Conservation (phyloP, 2,113 vertebrate genomes). For the Paramisgurnus dabryanus region DNA sequence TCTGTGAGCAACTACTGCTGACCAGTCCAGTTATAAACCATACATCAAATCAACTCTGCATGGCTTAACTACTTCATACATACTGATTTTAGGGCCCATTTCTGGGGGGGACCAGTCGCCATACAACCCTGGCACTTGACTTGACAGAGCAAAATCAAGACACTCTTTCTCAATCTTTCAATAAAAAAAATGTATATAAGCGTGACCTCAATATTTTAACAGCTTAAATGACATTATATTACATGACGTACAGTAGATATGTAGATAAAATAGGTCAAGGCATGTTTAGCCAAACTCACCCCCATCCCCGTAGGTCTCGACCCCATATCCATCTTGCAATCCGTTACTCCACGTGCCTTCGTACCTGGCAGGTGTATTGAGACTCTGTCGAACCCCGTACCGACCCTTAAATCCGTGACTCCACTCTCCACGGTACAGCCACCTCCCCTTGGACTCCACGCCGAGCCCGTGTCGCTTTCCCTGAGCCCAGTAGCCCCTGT, state of each 20-base stretch:
- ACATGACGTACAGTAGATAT: no score
- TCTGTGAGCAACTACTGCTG: slow-evolving; percentile 50
- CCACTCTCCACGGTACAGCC: slow-evolving; percentile 95
- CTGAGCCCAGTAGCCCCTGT: slow-evolving; percentile 91
- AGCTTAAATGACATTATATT: no score
- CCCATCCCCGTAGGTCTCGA: slow-evolving; percentile 95
- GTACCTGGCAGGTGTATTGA: slow-evolving; percentile 89
- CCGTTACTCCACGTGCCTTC: slow-evolving; percentile 96
- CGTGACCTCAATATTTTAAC: background rate
- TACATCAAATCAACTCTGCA: slow-evolving; percentile 51
- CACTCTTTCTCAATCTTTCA: no score
- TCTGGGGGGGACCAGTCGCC: background rate
- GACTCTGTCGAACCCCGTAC: slow-evolving; percentile 91
- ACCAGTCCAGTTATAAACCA: slow-evolving; percentile 46
- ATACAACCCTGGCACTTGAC: no score
- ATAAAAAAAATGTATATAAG: background rate
- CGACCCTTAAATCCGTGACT: slow-evolving; percentile 92
- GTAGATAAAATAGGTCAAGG: background rate
- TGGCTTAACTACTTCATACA: slow-evolving; percentile 6
- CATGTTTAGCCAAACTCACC: slow-evolving; percentile 71
- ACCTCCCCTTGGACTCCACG: slow-evolving; percentile 90
- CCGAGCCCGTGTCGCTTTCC: slow-evolving; percentile 93
- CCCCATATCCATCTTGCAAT: slow-evolving; percentile 92
- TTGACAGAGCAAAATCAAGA: no score
- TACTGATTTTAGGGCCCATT: background rate